Evolutionary conservation across 2,888 invertebrate genomes (phyloP).

Genomic region (Diploptera punctata): DNA sequence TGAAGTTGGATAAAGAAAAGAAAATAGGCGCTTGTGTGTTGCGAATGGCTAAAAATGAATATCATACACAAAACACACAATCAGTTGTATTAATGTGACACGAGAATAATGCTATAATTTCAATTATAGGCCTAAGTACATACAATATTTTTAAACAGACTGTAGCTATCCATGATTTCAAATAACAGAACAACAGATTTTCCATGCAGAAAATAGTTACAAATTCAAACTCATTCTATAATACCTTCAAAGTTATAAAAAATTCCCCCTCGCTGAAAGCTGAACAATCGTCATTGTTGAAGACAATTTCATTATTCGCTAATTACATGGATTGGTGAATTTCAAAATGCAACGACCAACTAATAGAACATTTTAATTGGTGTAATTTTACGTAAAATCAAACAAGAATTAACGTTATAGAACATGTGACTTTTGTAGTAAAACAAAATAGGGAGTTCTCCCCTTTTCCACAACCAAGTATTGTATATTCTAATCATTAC

Average conservation of each 20-base stretch:
- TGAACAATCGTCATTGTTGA: constrained; percentile 8
- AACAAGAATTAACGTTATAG: constrained; percentile 3
- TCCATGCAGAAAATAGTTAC: constrained; percentile 8
- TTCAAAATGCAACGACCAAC: constrained; percentile 26
- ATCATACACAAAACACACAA: too few relatives aligned
- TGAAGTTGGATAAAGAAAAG: too few relatives aligned
- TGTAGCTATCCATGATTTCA: not conserved
- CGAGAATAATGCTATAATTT: too few relatives aligned
- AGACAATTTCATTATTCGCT: constrained; percentile 16
- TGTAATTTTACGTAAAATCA: constrained; percentile 38
- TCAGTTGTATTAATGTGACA: too few relatives aligned
- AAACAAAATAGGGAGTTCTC: not conserved
- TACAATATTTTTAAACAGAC: not conserved
- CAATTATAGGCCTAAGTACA: too few relatives aligned
- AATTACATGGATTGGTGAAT: constrained; percentile 34
- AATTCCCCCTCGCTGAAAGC: not conserved
- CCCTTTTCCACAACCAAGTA: constrained; percentile 1
- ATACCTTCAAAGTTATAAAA: not conserved
- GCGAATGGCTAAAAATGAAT: too few relatives aligned
- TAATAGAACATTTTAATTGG: constrained; percentile 35
- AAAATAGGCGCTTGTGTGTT: too few relatives aligned
- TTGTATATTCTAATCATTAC: constrained; percentile 23
- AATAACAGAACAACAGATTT: not conserved
- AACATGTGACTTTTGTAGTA: not conserved
- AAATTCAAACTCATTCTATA: constrained; percentile 14